Evolutionary conservation across 2,888 invertebrate genomes (phyloP), one percentile per base, ranked within the genome.

Genomic region (Furcula furcula): DNA sequence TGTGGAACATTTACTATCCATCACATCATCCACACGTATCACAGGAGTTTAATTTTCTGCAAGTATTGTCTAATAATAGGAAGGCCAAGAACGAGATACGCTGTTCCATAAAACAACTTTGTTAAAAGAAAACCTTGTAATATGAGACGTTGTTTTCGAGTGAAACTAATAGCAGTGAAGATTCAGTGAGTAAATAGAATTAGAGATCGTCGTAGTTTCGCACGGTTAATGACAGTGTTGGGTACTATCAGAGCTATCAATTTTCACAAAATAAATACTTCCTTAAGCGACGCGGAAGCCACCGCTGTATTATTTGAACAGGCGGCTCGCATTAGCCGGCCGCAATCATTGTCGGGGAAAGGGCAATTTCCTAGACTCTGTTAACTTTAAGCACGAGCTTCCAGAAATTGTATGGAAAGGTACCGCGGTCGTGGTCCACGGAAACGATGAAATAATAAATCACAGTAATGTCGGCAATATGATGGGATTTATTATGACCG

Each of bases 181-280:
- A 41, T 46, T 51, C 35, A 45, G 39, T 31, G 43, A 48, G 42
- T 36, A 36, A 38, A 29, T 34, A 34, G 55, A 57, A 59, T 54
- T 48, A 63, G 43, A 46, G 28, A 35, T 26, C 31, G 22, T 23
- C 43, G 18, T 33, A 38, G 48, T 48, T 59, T 52, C 58, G 55
- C 57, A 56, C 52, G 47, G 54, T 57, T 80, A 77, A 83, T 76
- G 70, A 72, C 65, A 46, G 70, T 52, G 47, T 64, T 63, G 60
- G 52, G 60, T 62, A 51, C 58, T 51, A 44, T 57, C 55, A 56
- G 53, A 69, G 59, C 76, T 77, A 80, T 78, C 69, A 79, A 80
- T 81, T 83, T 79, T 54, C 72, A 70, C 64, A 76, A 82, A 81
- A 81, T 82, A 85, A 82, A 83, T 76, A 78, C 76, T 76, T 76